A percentile compares a stretch with the other conserved stretches of the same genome.
Conservation (phyloP, 1,140 invertebrate genomes). For the Pristionchus pacificus region DNA sequence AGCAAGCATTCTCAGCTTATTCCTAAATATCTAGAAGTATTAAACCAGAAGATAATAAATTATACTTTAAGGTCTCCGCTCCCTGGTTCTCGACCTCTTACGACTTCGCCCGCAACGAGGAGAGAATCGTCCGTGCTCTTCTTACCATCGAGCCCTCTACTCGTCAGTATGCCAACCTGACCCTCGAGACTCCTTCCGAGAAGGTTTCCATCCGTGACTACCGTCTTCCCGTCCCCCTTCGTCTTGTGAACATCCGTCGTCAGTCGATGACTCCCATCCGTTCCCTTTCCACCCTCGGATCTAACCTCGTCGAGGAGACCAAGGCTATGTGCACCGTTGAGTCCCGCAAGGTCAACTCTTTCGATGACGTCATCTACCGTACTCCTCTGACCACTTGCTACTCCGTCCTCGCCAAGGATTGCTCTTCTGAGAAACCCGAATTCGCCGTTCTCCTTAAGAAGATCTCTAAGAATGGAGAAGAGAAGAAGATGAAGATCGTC, state of each 20-base stretch:
- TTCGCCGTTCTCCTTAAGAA: conserved; percentile 30
- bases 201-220: conserved; percentile 1
- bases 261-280: conserved; percentile 7
- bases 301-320: too few species aligned
- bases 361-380: conserved; percentile 24
- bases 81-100: conserved; percentile 26
- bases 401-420: conserved; percentile 33
- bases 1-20: conserved; percentile 11
- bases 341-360: conserved; percentile 25
- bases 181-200: conserved; percentile 19
- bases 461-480: conserved; percentile 17
- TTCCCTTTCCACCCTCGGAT: conserved; percentile 5
- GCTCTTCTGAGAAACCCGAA: conserved; percentile 20
- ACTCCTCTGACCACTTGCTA: conserved; percentile 26
- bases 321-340: conserved; percentile 25
- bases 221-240: conserved; percentile 22
- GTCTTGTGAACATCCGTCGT: conserved; percentile 15
- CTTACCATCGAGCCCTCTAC: conserved; percentile 22
- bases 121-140: conserved; percentile 7
- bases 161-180: conserved; percentile 25
- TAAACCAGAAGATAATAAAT: too few species aligned
- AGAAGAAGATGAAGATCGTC: conserved; percentile 30
- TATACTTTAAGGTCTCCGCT: conserved; percentile 30
- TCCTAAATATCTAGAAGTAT: too few species aligned
- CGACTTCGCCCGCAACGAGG: conserved; percentile 21